phyloP scores from a whole-genome alignment of 2,888 invertebrate species.

The Punctoribates punctum region DNA sequence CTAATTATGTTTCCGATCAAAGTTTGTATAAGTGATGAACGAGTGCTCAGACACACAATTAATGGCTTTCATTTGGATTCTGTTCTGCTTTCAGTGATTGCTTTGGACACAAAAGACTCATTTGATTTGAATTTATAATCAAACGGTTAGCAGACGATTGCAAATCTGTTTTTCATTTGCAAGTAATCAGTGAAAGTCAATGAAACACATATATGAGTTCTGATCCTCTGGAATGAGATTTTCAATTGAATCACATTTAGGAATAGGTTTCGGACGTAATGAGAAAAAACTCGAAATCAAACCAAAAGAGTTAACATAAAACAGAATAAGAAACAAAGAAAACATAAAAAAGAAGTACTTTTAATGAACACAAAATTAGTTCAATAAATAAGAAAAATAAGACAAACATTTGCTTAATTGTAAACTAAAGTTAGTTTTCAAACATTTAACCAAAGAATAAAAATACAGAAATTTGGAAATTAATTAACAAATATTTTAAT shows the following conservation, averaged over 20 bases:
- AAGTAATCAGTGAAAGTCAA: not conserved
- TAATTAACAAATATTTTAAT: no score
- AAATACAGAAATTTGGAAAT: no score
- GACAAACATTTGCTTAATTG: no score
- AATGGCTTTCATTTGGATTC: not conserved
- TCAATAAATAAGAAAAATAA: no score
- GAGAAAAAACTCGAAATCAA: no score
- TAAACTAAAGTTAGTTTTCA: no score
- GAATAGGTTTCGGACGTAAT: no score
- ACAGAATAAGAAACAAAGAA: no score
- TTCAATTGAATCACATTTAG: not conserved
- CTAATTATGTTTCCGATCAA: not conserved
- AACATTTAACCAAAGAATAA: no score
- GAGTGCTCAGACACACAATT: not conserved
- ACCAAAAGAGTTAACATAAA: not conserved
- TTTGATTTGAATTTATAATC: not conserved
- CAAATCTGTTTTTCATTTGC: not conserved
- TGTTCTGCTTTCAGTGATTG: not conserved
- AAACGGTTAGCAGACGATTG: not conserved
- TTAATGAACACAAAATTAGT: no score
- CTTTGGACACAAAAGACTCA: not conserved
- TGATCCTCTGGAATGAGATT: not conserved
- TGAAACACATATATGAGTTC: not conserved
- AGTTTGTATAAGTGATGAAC: not conserved
- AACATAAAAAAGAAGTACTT: no score